phyloP scores from a whole-genome alignment of 2,888 invertebrate genomes.

The Cephonodes hylas region DNA sequence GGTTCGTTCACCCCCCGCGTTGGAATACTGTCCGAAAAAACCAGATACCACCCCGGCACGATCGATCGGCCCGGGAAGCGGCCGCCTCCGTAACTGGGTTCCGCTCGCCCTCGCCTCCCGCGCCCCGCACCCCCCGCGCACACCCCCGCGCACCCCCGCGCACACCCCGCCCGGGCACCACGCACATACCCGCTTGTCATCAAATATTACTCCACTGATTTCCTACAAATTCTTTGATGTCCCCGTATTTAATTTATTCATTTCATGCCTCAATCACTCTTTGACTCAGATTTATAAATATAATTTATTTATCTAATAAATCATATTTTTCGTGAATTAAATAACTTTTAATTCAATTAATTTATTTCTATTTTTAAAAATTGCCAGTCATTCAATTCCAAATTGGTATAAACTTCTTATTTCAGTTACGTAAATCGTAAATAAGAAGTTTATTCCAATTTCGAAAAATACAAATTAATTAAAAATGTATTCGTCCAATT shows the following conservation, averaged over 20 bases:
- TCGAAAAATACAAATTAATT: not conserved
- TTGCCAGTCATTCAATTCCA: not conserved
- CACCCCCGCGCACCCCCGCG: slow-evolving; percentile 10
- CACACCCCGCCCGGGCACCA: slow-evolving; percentile 8
- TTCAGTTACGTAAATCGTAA: too few species aligned
- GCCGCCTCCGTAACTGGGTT: slow-evolving; percentile 31
- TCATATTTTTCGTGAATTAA: not conserved
- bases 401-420: too few species aligned
- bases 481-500: not conserved
- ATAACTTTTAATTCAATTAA: not conserved
- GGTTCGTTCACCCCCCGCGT: slow-evolving; percentile 77
- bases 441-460: too few species aligned
- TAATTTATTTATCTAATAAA: too few species aligned
- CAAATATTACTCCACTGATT: slow-evolving; percentile 15
- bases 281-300: too few species aligned
- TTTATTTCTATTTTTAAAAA: not conserved
- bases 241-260: slow-evolving; percentile 7
- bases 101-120: slow-evolving; percentile 23
- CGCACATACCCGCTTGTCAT: not conserved
- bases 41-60: slow-evolving; percentile 68
- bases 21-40: slow-evolving; percentile 80
- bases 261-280: not conserved
- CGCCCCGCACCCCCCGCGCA: slow-evolving; percentile 16
- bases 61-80: slow-evolving; percentile 65
- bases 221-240: slow-evolving; percentile 15